Base-by-base conservation (phyloP, 2,797 vertebrate species). In the Aratinga solstitialis region DNA sequence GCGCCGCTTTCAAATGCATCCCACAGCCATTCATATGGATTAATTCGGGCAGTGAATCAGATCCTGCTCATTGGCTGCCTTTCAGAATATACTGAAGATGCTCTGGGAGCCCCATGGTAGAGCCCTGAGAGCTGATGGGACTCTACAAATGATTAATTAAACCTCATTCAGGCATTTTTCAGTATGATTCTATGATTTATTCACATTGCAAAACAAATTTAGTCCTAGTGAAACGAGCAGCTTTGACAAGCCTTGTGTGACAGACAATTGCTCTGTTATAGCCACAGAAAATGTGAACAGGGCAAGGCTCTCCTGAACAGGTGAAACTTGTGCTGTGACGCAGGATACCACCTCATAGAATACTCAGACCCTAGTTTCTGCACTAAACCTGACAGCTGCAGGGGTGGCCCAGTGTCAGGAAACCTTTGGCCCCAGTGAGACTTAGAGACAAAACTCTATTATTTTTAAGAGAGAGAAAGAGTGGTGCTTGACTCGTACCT, bases 131-230 rank as follows among this genome's bases (percentile, higher is more conserved):
- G 78, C 68, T 86, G 91, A 53, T 58, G 80, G 84, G 81, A 87
- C 76, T 75, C 71, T 42, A 87, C 67, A 67, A 93, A 97, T 96
- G 95, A 97, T 97, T 97, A 96, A 97, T 97, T 97, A 97, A 97
- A 96, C 93, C 66, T 96, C 66, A 88, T 51, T 32, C 65, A 85
- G 78, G 62, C 85, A 79, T 87, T 93, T 95, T 89, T 89, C 68
- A 26, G 27, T 94, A 89, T 78, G 7, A 1, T 94, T 92, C 92
- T 96, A 89, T 36, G 58, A 96, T 95, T 95, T 95, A 97, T 95
- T 95, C 92, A 75, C 81, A 42, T 18, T 24, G 68, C 81, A 97
- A 95, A 97, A 72, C 84, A 90, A 94, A 95, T 89, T 89, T 81
- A 68, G 61, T 43, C 65, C 43, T 62, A 53, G 65, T 83, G 72